Conservation (phyloP, 2,888 invertebrate genomes). For the Caradrina kadenii region DNA sequence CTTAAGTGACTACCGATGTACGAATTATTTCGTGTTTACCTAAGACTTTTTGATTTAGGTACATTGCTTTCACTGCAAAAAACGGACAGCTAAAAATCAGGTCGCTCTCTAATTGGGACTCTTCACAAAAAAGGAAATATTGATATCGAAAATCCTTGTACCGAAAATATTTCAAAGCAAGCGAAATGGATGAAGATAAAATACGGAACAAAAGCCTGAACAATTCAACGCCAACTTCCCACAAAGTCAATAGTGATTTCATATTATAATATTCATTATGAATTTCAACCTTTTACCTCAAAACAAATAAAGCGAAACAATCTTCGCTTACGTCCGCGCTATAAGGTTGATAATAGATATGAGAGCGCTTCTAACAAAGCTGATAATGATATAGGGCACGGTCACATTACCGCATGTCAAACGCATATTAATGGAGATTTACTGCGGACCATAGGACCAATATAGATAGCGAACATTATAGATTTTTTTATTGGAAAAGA, state of each 20-base stretch:
- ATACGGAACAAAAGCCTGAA: slow-evolving; percentile 7
- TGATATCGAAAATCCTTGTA: slow-evolving; percentile 14
- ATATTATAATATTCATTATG: slow-evolving; percentile 33
- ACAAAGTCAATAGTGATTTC: slow-evolving; percentile 24
- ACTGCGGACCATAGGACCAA: slow-evolving; percentile 49
- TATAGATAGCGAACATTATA: slow-evolving; percentile 40
- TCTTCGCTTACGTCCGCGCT: slow-evolving; percentile 40
- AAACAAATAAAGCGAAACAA: slow-evolving; percentile 53
- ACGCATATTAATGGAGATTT: slow-evolving; percentile 69
- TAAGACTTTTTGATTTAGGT: slow-evolving; percentile 51
- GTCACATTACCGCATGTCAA: slow-evolving; percentile 64
- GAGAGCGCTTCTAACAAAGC: slow-evolving; percentile 40
- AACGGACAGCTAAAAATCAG: slow-evolving; percentile 25
- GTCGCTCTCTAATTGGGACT: slow-evolving; percentile 36
- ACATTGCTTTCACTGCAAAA: slow-evolving; percentile 33
- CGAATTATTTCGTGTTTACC: slow-evolving; percentile 48
- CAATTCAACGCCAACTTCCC: slow-evolving; percentile 21
- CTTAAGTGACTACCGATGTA: slow-evolving; percentile 58
- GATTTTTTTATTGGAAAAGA: slow-evolving; percentile 36
- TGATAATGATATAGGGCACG: slow-evolving; percentile 65
- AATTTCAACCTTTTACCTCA: slow-evolving; percentile 46
- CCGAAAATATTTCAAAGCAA: slow-evolving; percentile 10
- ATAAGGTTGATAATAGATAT: slow-evolving; percentile 54
- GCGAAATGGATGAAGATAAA: slow-evolving; percentile 16
- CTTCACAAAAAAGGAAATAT: slow-evolving; percentile 20